phyloP scores from a whole-genome alignment of 1,140 invertebrate species.

The Drosophila littoralis region DNA sequence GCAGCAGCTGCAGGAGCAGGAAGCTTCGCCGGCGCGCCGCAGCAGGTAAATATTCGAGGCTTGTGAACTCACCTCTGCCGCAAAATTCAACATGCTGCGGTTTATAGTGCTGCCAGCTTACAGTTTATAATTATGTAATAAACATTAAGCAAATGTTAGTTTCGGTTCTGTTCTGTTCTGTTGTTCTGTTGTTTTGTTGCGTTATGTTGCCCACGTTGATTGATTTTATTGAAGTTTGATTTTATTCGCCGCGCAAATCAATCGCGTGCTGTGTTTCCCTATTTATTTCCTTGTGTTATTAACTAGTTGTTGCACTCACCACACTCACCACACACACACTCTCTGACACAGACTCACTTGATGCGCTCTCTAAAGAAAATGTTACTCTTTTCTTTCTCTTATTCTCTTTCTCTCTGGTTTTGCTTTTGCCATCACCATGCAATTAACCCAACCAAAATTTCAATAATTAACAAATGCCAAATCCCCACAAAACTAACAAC shows the following conservation, averaged over 20 bases:
- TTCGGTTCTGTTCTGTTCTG: constrained; percentile 32
- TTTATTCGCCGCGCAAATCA: constrained; percentile 2
- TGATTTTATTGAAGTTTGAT: constrained; percentile 17
- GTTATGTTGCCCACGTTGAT: constrained; percentile 25
- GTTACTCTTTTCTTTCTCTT: constrained; percentile 46
- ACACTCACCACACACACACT: constrained; percentile 6
- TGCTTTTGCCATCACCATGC: constrained; percentile 52
- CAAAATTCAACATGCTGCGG: constrained; percentile 9
- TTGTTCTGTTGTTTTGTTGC: constrained; percentile 31
- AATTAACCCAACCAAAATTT: not conserved
- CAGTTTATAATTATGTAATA: not conserved
- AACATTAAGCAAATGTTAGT: not conserved
- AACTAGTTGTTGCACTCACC: constrained; percentile 6
- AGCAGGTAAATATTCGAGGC: constrained; percentile 77
- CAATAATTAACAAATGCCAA: not conserved
- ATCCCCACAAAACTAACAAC: constrained; percentile 11
- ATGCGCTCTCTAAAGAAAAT: constrained; percentile 42
- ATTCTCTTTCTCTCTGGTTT: constrained; percentile 60
- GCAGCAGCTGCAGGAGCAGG: constrained; percentile 80
- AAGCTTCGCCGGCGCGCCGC: constrained; percentile 82
- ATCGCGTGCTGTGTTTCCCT: not conserved
- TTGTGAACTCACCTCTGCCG: not conserved
- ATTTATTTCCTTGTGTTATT: constrained; percentile 10
- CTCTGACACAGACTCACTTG: constrained; percentile 5
- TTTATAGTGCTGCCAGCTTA: not conserved